Base-by-base conservation (phyloP, 2,888 invertebrate species). In the Blera fallax region DNA sequence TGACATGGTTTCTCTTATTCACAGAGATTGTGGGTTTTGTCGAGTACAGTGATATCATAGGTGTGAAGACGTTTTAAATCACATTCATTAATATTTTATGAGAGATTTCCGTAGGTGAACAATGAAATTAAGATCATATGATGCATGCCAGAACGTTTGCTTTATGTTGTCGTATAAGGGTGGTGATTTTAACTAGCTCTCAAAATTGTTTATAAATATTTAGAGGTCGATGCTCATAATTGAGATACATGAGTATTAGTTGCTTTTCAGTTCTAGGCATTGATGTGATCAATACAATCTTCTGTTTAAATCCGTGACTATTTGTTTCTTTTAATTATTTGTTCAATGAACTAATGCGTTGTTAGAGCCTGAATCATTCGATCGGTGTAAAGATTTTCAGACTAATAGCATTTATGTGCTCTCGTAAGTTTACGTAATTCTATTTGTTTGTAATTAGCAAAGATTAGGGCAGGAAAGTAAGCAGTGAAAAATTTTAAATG, bases 11-110 rank as follows among this genome's bases (percentile, higher is more conserved):
- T 65, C 40, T 62, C 21, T 62, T 24, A 14, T 56, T 5, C 18
- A 7, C 10, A 11, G n/a, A 32, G 27, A 43, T 16, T 50, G 50
- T 8, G 18, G 40, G 14, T 50, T 45, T n/a, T 27, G 72, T 32
- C 10, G 16, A 43, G 8, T 21, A 16, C n/a, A 62, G 52, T 73
- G 73, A 73, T 73, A 62, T 73, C 62, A 73, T 73, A 43, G 62
- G 62, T 45, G 64, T 34, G 40, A 56, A 70, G n/a, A 27, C 40
- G 14, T 54, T 64, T 52, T 11, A 64, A 14, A 14, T 64, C 32
- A 16, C 29, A 52, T 43, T 64, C 29, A 52, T 43, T 64, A 62
- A 74, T 54, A 50, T 73, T 62, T 73, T 37, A 67, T 52, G 37
- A 67, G 37, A 16, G 40, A 60, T 52, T 24, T 37, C 54, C 67